Conservation (phyloP, 2,113 vertebrate species). For the Phycodurus eques region DNA sequence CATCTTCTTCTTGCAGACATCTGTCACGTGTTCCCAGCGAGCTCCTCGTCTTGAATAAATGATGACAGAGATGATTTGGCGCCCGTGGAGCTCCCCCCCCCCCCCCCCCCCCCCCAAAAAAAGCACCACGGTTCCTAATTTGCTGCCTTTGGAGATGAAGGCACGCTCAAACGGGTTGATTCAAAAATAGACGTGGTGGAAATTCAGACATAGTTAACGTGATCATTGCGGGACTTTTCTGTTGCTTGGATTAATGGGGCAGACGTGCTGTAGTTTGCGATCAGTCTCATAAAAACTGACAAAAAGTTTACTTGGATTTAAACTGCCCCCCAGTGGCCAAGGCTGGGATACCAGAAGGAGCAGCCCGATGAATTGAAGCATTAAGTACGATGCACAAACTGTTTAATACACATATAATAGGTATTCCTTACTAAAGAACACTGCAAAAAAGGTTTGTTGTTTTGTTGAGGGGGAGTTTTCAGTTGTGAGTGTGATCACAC, state of each 20-base stretch:
- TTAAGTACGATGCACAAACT: too few species aligned
- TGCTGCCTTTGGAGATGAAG: not conserved
- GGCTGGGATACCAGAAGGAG: too few species aligned
- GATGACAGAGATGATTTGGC: conserved; percentile 1
- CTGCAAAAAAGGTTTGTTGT: too few species aligned
- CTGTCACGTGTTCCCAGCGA: not conserved
- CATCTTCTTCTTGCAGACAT: not conserved
- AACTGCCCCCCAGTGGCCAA: too few species aligned
- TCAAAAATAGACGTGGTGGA: not conserved
- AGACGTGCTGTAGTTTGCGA: not conserved
- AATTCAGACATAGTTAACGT: not conserved
- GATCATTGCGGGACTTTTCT: not conserved
- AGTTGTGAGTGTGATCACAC: not conserved
- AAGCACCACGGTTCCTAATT: not conserved
- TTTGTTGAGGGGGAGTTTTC: too few species aligned
- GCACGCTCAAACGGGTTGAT: not conserved
- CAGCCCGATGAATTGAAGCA: too few species aligned
- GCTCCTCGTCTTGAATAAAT: conserved; percentile 6
- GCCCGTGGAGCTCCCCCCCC: not conserved
- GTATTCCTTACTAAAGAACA: too few species aligned
- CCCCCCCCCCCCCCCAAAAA: not conserved
- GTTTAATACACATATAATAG: too few species aligned
- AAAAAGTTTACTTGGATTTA: too few species aligned
- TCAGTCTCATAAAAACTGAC: too few species aligned
- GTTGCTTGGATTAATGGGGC: not conserved